These are phyloP conservation scores for Helogale parvula DNA, from an alignment of 2,113 vertebrate genomes.

Conservation along the genomic window DNA sequence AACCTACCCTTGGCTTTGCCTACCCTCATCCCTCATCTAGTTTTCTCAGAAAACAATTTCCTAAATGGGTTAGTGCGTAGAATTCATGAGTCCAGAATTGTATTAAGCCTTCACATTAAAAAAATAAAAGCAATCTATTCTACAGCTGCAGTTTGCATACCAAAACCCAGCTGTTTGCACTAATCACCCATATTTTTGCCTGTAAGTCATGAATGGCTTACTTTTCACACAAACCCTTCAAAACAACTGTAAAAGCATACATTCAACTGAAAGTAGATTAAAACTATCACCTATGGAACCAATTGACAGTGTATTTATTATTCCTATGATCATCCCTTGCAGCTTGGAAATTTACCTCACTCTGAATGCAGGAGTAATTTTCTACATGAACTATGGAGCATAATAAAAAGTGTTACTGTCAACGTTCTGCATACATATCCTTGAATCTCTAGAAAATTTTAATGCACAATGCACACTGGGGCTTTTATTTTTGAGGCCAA, in stretches of 20 bases:
- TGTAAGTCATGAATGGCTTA: conserved; percentile 33
- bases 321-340: not conserved
- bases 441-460: not conserved
- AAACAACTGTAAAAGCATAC: not conserved
- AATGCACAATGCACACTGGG: not conserved
- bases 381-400: not conserved
- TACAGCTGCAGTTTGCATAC: not conserved
- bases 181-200: not conserved
- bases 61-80: not conserved
- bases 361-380: conserved; percentile 18
- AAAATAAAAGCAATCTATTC: not conserved
- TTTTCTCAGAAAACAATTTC: not conserved
- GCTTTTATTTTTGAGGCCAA: conserved; percentile 31
- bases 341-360: conserved; percentile 9
- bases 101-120: not conserved
- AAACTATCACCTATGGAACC: not conserved
- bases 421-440: not conserved
- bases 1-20: not conserved
- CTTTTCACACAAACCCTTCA: not conserved
- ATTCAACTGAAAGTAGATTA: not conserved
- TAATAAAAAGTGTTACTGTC: not conserved
- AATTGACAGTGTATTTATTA: not conserved
- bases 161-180: not conserved
- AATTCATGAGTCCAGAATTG: not conserved
- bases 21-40: not conserved